These are phyloP conservation scores for Dryadula phaetusa DNA, from an alignment of 2,888 invertebrate species.

Conservation along the genomic window DNA sequence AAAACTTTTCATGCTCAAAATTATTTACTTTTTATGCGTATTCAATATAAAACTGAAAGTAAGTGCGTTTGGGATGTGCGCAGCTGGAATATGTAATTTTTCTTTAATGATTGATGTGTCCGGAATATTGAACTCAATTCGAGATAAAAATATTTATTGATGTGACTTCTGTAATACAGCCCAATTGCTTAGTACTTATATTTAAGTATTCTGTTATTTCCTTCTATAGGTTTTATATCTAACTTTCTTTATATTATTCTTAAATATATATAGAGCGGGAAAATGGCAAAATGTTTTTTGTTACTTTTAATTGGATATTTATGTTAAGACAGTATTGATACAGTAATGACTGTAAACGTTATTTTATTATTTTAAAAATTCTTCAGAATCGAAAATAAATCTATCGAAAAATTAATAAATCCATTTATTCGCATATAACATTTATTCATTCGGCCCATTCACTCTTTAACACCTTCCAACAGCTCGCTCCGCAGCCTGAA, in stretches of 20 bases:
- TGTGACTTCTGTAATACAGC: background rate
- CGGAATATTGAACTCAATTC: background rate
- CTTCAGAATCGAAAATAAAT: background rate
- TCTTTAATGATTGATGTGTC: conserved; percentile 21
- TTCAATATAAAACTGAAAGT: conserved; percentile 31
- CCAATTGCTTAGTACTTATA: conserved; percentile 3
- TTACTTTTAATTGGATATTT: too few species aligned
- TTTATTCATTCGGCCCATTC: conserved; percentile 76
- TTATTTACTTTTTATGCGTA: conserved; percentile 33
- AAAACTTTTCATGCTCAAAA: conserved; percentile 61
- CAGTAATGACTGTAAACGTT: background rate
- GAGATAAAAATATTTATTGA: conserved; percentile 3
- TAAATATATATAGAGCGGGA: too few species aligned
- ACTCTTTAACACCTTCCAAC: conserved; percentile 82
- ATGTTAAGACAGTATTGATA: background rate
- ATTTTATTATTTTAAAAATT: background rate
- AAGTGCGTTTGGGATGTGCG: conserved; percentile 9
- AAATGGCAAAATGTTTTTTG: background rate
- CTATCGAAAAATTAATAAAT: conserved; percentile 37
- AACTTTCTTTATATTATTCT: too few species aligned
- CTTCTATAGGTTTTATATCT: background rate
- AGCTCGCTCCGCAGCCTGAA: conserved; percentile 73
- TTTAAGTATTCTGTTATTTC: background rate
- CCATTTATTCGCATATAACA: conserved; percentile 72
- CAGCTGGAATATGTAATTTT: conserved; percentile 22